Evolutionary conservation across 1,140 invertebrate genomes (phyloP).

Genomic region (Periplaneta americana): DNA sequence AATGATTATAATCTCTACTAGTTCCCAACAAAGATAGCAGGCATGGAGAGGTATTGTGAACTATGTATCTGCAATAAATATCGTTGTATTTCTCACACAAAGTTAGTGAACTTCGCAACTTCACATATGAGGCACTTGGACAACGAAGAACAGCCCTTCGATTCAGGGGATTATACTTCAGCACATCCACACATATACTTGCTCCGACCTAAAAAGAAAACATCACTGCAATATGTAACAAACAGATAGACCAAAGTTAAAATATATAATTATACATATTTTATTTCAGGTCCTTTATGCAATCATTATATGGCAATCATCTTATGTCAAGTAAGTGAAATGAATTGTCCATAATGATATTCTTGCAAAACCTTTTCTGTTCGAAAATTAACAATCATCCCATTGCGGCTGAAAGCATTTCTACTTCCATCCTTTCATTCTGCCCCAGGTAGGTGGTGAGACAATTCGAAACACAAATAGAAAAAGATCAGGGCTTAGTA

Average conservation of each 20-base stretch:
- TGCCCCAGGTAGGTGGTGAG: too few species aligned
- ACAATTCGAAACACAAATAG: too few species aligned
- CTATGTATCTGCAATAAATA: slow-evolving; percentile 43
- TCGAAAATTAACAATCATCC: too few species aligned
- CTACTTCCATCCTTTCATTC: too few species aligned
- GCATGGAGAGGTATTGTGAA: slow-evolving; percentile 46
- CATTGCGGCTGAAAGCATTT: too few species aligned
- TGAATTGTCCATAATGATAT: too few species aligned
- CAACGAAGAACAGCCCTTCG: slow-evolving; percentile 50
- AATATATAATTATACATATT: too few species aligned
- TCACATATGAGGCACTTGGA: slow-evolving; percentile 43
- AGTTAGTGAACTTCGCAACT: slow-evolving; percentile 49
- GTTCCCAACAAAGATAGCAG: slow-evolving; percentile 34
- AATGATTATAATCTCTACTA: slow-evolving; percentile 35
- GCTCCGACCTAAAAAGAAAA: slow-evolving; percentile 37
- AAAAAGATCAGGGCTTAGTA: too few species aligned
- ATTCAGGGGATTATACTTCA: slow-evolving; percentile 45
- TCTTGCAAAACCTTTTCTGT: too few species aligned
- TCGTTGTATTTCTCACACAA: slow-evolving; percentile 47
- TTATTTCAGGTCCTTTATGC: too few species aligned
- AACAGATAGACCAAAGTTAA: background rate
- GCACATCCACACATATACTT: slow-evolving; percentile 45
- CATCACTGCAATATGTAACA: background rate
- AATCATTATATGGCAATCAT: too few species aligned
- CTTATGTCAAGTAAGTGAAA: too few species aligned